Evolutionary conservation across 2,113 vertebrate species (phyloP), one percentile per base, ranked within the genome.

Genomic region (Ailurus styani): DNA sequence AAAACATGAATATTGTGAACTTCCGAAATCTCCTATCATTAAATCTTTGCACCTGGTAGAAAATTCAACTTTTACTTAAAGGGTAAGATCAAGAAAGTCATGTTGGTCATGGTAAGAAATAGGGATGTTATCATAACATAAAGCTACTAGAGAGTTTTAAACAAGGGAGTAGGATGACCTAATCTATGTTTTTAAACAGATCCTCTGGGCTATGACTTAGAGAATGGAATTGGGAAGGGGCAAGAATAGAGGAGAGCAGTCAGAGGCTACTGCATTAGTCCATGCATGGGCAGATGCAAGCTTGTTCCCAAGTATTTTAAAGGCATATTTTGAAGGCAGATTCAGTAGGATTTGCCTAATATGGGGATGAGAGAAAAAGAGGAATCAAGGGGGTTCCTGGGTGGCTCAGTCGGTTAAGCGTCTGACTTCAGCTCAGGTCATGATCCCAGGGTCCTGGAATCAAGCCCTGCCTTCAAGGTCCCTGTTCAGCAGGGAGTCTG

Each of bases 11-110:
- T 45, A 66, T 8, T 7, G 40, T n/a, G 23, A 97, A 81, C 50
- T 85, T 87, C 45, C 17, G 13, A 85, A 91, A 86, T 70, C 21
- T 85, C 77, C 2, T 52, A 20, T 37, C 52, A 82, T 47, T 66
- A 78, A 83, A 57, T 50, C 34, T 83, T 50, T 84, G 27, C 7
- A 70, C 72, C 54, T 55, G 9, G 8, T 68, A 42, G 6, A 96
- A 82, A 91, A 57, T 5, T 88, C 70, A 75, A 21, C 34, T 21
- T 92, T 96, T 42, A 54, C 17, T 85, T 85, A 60, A 93, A 83
- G 20, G 27, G 29, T 7, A 90, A 42, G 34, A 90, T 52, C 47
- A 57, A 87, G 60, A 94, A 91, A 62, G 18, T 90, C 14, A 2
- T 81, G 8, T 45, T 75, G 34, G 27, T 84, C 27, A 29, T 90